These are phyloP conservation scores for Epizoanthus rinbou DNA, from an alignment of 92 coral and sea anemone species.

Conservation along the genomic window DNA sequence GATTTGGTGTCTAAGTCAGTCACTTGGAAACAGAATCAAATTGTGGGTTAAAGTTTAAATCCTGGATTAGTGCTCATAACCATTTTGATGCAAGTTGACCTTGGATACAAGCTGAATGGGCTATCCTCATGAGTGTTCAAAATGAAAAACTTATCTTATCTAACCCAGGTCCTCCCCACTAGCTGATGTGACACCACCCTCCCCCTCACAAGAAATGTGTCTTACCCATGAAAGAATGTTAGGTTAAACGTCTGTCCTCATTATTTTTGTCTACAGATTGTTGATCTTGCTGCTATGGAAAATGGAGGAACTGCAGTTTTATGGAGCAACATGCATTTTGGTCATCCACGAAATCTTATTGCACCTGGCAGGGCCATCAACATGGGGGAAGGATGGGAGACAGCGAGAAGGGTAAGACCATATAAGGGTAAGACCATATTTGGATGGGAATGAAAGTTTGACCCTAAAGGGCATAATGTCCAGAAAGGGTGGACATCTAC, in stretches of 20 bases:
- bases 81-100: no score
- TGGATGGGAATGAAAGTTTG: no score
- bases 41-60: no score
- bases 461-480: no score
- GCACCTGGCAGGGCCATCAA: conserved; percentile 85
- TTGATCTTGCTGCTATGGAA: conserved; percentile 83
- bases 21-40: no score
- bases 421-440: conserved; percentile 42
- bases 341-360: conserved; percentile 83
- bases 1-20: no score
- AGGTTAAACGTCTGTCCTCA: neutral
- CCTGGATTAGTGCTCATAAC: no score
- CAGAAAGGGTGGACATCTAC: no score
- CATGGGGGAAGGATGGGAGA: conserved; percentile 97
- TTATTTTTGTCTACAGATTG: neutral
- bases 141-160: neutral
- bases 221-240: no score
- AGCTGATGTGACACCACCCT: neutral
- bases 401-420: conserved; percentile 67
- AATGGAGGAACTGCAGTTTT: conserved; percentile 81
- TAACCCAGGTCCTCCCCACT: neutral
- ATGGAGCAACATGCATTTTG: conserved; percentile 86
- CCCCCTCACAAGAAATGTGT: no score
- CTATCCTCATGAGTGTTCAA: no score
- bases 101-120: no score